Conservation (phyloP, 2,888 invertebrate genomes). For the Papilio demoleus region DNA sequence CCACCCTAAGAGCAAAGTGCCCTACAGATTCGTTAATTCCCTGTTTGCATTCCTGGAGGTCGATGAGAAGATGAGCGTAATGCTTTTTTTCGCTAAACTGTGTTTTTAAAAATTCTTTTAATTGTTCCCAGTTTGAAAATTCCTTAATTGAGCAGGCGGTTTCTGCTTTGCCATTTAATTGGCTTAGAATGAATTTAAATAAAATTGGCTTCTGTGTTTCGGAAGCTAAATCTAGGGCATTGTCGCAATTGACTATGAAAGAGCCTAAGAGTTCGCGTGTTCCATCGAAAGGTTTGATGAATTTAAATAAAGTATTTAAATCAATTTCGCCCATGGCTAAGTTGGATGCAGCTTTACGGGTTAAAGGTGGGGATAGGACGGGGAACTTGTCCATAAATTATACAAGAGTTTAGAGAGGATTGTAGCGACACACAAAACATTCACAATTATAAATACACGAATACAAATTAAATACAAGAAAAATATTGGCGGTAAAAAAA, state of each 20-base stretch:
- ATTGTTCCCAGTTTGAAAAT: conserved; percentile 46
- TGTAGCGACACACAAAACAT: too few relatives aligned
- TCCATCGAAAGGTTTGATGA: conserved; percentile 46
- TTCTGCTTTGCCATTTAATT: conserved; percentile 48
- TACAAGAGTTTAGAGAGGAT: too few relatives aligned
- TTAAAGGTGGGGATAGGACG: too few relatives aligned
- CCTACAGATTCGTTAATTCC: conserved; percentile 43
- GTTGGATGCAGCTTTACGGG: too few relatives aligned
- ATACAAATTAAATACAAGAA: too few relatives aligned
- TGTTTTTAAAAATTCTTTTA: conserved; percentile 48
- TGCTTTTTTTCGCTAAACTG: conserved; percentile 50
- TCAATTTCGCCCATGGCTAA: too few relatives aligned
- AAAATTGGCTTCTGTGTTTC: conserved; percentile 42
- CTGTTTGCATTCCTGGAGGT: conserved; percentile 48
- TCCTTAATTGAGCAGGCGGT: conserved; percentile 50
- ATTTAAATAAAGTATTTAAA: conserved; percentile 38
- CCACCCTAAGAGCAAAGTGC: conserved; percentile 46
- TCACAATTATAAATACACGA: too few relatives aligned
- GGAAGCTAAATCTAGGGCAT: conserved; percentile 45
- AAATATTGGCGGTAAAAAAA: too few relatives aligned
- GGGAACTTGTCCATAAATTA: too few relatives aligned
- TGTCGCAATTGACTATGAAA: conserved; percentile 48
- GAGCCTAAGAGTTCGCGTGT: conserved; percentile 44
- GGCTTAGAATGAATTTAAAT: conserved; percentile 48
- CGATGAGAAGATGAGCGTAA: conserved; percentile 46